Percentiles rank a stretch among this genome's conserved stretches.
Conservation (phyloP, 2,113 vertebrate genomes). For the Ophthalmolycus amberensis region DNA sequence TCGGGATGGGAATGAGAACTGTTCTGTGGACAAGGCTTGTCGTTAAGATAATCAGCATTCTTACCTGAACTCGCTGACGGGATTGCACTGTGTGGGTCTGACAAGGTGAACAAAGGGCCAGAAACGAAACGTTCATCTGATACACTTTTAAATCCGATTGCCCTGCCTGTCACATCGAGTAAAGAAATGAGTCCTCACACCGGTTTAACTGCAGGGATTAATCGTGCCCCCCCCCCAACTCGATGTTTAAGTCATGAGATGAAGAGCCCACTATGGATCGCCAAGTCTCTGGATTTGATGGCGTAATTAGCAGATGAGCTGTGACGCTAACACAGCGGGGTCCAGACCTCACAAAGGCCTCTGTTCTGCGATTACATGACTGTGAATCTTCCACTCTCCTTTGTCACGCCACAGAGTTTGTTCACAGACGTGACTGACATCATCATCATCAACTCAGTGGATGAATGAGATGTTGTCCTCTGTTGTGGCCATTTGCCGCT, state of each 20-base stretch:
- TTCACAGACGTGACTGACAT: constrained; percentile 46
- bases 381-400: constrained; percentile 47
- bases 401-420: constrained; percentile 63
- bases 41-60: neutral
- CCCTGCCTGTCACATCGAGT: constrained; percentile 65
- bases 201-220: constrained; percentile 69
- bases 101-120: constrained; percentile 44
- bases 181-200: constrained; percentile 68
- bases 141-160: constrained; percentile 61
- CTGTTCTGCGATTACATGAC: constrained; percentile 51
- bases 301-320: constrained; percentile 71
- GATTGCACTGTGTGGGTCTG: constrained; percentile 10
- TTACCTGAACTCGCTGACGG: constrained; percentile 23
- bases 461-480: constrained; percentile 33
- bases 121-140: constrained; percentile 58
- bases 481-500: constrained; percentile 18
- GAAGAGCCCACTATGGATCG: constrained; percentile 51
- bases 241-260: constrained; percentile 66
- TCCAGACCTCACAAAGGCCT: constrained; percentile 57
- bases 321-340: constrained; percentile 55
- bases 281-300: constrained; percentile 57
- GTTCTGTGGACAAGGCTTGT: constrained; percentile 25
- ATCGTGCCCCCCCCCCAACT: constrained; percentile 33
- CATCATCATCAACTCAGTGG: constrained; percentile 34
- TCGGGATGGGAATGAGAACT: constrained; percentile 34